Evolutionary conservation across 1,140 invertebrate species (phyloP), one percentile per base, ranked within the genome.

Genomic region (Drosophila rhopaloa): DNA sequence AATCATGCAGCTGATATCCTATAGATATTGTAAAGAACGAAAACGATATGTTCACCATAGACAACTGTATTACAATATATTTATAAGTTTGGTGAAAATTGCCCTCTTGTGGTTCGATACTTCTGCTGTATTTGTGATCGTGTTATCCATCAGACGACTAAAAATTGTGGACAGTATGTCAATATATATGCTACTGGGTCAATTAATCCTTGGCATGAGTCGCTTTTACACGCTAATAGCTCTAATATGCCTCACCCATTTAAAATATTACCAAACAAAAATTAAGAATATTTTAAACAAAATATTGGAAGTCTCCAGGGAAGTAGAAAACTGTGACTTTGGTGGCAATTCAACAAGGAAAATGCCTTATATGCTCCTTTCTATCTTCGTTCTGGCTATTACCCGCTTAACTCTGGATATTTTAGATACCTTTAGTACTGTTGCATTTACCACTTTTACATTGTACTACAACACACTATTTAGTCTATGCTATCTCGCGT

Each of bases 11-110:
- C 35, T 73, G 24, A 44, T 24, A 9, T 54, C 55, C 9, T 47
- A 14, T 37, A n/a, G 48, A 70, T 54, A 62, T 38, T 54, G 57
- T 14, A n/a, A 27, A 13, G 29, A 14, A n/a, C 37, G n/a, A 14
- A 73, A 62, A 13, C 37, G 41, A 13, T 74, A n/a, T 47, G 50
- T 73, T 38, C 14, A 13, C 3, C 41, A 73, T 1, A 43, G 13
- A 29, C 24, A 10, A 4, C 1, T 50, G 9, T 32, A 13, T 0
- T 61, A 60, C 11, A 47, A 48, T 6, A 14, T 73, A 1, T 4
- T 41, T 0, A 4, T 72, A 2, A 29, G 9, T 27, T 7, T 72
- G 5, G 14, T 48, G 0, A 73, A 72, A 54, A 32, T 40, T 24
- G 9, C 14, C 1, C 14, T 54, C 0, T 19, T 72, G 2, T 59